phyloP scores from a whole-genome alignment of 2,113 vertebrate species.

The Labeo rohita region DNA sequence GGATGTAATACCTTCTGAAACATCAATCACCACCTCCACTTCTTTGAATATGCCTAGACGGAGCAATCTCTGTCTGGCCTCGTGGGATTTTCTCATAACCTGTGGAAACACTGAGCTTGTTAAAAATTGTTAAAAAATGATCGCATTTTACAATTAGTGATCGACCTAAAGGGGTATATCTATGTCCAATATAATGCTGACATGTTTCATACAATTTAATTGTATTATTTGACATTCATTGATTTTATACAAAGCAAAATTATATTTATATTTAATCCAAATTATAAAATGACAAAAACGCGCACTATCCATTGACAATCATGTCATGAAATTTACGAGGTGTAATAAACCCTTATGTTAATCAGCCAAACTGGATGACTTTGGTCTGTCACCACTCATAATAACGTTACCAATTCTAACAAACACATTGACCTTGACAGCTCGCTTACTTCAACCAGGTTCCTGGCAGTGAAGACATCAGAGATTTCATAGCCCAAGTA shows the following conservation, averaged over 20 bases:
- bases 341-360: background rate
- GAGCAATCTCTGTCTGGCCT: slow-evolving; percentile 89
- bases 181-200: background rate
- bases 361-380: background rate
- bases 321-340: background rate
- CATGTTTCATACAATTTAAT: background rate
- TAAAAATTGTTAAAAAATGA: background rate
- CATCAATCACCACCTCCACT: slow-evolving; percentile 94
- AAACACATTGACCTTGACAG: background rate
- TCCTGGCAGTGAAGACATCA: slow-evolving; percentile 91
- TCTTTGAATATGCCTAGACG: slow-evolving; percentile 92
- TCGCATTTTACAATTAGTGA: background rate
- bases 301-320: background rate
- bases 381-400: background rate
- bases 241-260: background rate
- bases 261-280: background rate
- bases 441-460: slow-evolving; percentile 89
- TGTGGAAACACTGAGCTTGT: slow-evolving; percentile 55
- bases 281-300: background rate
- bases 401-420: background rate
- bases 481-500: slow-evolving; percentile 91
- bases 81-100: slow-evolving; percentile 93
- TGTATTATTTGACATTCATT: no score
- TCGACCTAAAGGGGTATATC: background rate
- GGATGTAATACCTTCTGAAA: slow-evolving; percentile 81